These are phyloP conservation scores for Trogon melanurus DNA, from an alignment of 2,113 vertebrate genomes.

Conservation along the genomic window DNA sequence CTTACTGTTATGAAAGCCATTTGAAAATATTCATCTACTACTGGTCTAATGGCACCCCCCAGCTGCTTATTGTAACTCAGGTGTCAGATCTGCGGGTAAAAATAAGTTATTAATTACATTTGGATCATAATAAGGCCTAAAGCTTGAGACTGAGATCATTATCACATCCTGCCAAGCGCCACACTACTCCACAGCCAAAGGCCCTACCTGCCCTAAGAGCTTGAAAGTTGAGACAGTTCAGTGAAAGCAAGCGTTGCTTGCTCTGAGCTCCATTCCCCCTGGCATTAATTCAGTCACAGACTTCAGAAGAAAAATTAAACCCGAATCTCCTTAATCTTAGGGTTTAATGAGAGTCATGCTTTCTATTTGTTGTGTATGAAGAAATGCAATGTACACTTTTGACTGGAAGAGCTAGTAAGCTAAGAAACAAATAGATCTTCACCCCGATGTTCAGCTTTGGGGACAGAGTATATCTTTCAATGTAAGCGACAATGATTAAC, in stretches of 20 bases:
- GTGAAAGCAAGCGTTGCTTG: neutral
- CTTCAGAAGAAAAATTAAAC: neutral
- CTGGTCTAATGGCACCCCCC: neutral
- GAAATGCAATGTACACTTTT: rapidly evolving
- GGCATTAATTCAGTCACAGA: neutral
- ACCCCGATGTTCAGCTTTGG: neutral
- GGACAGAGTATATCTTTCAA: neutral
- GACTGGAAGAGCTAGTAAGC: neutral
- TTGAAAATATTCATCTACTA: neutral
- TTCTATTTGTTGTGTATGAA: neutral
- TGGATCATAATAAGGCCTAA: neutral
- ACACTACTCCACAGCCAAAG: neutral
- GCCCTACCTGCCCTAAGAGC: neutral
- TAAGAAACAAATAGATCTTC: neutral
- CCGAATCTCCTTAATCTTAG: neutral
- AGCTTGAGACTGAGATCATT: neutral
- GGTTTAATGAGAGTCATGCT: neutral
- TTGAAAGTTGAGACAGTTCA: neutral
- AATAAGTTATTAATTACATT: neutral
- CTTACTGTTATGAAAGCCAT: neutral
- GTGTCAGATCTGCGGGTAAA: neutral
- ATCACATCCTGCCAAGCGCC: neutral
- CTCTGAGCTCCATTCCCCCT: neutral
- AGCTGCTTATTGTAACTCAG: neutral
- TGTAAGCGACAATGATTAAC: neutral